These are phyloP conservation scores for Myzus persicae DNA, from an alignment of 1,140 invertebrate species.

Conservation along the genomic window DNA sequence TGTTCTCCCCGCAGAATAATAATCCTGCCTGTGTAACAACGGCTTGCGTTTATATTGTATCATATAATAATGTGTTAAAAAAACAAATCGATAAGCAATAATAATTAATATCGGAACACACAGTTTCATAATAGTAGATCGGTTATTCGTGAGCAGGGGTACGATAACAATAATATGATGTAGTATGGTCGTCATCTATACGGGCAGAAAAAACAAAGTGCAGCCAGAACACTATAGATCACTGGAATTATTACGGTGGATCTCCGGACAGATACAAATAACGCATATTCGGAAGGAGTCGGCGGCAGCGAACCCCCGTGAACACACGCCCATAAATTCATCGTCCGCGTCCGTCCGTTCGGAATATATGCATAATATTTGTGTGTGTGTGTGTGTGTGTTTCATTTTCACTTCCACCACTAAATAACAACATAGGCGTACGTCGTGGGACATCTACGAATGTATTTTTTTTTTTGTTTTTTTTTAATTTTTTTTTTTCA, in stretches of 20 bases:
- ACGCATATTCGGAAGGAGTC: slow-evolving; percentile 43
- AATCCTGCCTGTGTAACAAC: not conserved
- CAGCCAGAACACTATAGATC: slow-evolving; percentile 30
- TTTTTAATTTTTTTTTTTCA: not conserved
- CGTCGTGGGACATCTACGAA: not conserved
- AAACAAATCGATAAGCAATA: not conserved
- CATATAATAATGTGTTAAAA: not conserved
- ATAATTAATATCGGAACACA: not conserved
- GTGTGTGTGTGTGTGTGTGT: not conserved
- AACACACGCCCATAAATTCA: slow-evolving; percentile 52
- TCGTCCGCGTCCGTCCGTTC: slow-evolving; percentile 39
- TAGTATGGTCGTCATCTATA: not conserved
- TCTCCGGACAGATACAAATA: slow-evolving; percentile 56
- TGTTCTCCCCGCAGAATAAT: not conserved
- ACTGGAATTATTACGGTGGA: slow-evolving; percentile 48
- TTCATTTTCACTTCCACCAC: slow-evolving; percentile 3
- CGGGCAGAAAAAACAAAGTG: not conserved
- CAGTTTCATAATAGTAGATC: not conserved
- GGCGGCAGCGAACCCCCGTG: slow-evolving; percentile 50
- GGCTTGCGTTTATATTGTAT: no score
- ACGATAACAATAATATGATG: not conserved
- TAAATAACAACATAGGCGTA: not conserved
- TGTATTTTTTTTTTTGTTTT: not conserved
- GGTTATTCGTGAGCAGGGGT: not conserved
- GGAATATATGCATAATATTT: not conserved